Evolutionary conservation across 2,113 vertebrate genomes (phyloP), one percentile per base, ranked within the genome.

Genomic region (Thunnus thynnus): DNA sequence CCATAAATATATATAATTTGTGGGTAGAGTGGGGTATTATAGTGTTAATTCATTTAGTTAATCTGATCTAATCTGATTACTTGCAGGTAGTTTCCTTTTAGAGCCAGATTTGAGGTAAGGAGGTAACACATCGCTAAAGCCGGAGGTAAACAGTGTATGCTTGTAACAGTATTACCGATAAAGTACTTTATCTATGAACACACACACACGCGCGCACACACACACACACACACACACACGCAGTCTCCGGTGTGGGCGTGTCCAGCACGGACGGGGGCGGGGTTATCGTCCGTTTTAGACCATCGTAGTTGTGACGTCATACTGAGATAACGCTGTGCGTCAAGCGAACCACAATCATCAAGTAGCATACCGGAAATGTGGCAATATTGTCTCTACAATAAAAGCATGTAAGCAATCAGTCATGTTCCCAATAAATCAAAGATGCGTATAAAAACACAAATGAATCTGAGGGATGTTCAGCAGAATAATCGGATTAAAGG

Each of bases 301-400:
- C 1, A n/a, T 67, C 58, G 72, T 68, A n/a, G 27, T 0, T 36
- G 14, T 80, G 83, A 89, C 85, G 85, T 13, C n/a, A 55, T 12
- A 3, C 6, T 0, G 0, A 68, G 3, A 36, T 1, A 51, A 55
- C 0, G 6, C 22, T 16, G 13, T n/a, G 16, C 52, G 13, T 60
- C 30, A 76, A 84, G 58, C 0, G 0, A 2, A 14, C 25, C 8
- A 10, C 1, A 58, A 2, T 48, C 0, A 62, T 1, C 17, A 2
- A 16, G 61, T 1, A 2, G 6, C 0, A 51, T 12, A 74, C 50
- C 82, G 68, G 77, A 83, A 78, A 13, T n/a, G 0, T 3, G 2
- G 0, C 2, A 18, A 5, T 18, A 14, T 11, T 8, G 3, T n/a
- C 0, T 52, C 1, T 5, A 64, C 4, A 51, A 73, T 71, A 83